Evolutionary conservation across 2,888 invertebrate genomes (phyloP).

Genomic region (Thysanoteuthis rhombus): DNA sequence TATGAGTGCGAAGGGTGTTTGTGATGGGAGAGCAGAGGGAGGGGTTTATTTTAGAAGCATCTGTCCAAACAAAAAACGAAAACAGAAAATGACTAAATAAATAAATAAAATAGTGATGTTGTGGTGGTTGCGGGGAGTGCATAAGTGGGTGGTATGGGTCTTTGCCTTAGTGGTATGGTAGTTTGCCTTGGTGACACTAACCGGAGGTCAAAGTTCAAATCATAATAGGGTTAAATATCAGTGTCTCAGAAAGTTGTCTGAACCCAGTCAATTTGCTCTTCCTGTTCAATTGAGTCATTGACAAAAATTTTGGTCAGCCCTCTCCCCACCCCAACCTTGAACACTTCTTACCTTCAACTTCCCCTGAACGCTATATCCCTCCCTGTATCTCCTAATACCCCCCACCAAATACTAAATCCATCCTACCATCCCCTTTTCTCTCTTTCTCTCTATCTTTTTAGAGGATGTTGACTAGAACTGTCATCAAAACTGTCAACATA

Average conservation of each 20-base stretch:
- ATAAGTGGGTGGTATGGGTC: neutral
- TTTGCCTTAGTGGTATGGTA: no score
- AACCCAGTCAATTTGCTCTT: neutral
- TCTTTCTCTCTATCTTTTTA: no score
- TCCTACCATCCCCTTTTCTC: no score
- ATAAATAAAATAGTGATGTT: neutral
- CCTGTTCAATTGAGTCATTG: slow-evolving; percentile 12
- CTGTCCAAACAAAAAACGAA: neutral
- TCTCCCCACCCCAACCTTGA: neutral
- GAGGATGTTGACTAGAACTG: no score
- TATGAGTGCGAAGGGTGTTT: neutral
- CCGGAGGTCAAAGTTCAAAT: neutral
- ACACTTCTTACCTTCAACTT: neutral
- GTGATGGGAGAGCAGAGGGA: neutral
- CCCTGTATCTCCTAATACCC: no score
- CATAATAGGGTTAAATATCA: slow-evolving; percentile 12
- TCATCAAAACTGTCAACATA: no score
- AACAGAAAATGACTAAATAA: neutral
- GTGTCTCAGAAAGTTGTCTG: neutral
- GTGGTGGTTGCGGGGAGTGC: neutral
- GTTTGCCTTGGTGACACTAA: neutral
- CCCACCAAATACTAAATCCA: no score
- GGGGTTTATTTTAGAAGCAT: neutral
- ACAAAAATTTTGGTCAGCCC: neutral
- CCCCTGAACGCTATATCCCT: no score